Evolutionary conservation across 2,797 vertebrate genomes (phyloP), one percentile per base, ranked within the genome.

Genomic region (Cyprinodon diabolis): DNA sequence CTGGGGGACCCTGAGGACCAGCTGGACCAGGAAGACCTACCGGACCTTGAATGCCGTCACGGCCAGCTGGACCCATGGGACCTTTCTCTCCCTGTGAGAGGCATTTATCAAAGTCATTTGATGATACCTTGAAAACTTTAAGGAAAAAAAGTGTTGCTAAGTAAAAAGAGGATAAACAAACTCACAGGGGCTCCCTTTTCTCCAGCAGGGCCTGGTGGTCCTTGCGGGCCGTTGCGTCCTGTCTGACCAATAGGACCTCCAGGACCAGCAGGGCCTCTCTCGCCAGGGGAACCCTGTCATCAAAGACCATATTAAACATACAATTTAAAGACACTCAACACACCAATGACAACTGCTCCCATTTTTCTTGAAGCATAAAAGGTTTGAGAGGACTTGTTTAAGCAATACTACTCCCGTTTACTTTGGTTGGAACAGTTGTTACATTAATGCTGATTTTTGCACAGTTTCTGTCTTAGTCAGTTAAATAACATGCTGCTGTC

Each of bases 161-260:
- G 45, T 30, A 30, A n/a, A 48, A 68, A 10, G 15, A 66, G 14
- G 17, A 40, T 9, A 7, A 19, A 40, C 25, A 68, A 49, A 96
- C 97, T 98, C 84, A 99, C 98, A 0, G 98, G 98, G 45, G 87
- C 97, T 4, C 98, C 98, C 83, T 99, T 99, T 86, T 99, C 98
- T 92, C 98, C 98, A 55, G 97, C 97, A 0, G 98, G 98, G n/a
- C 98, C 98, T 0, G 98, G 97, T 1, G 96, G 96, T 19, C 98
- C 98, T 82, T 98, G 98, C 6, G 98, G 97, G 21, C 98, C 98
- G 0, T 97, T 98, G 7, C 98, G 96, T 54, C 98, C 98, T 0
- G 97, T 97, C 71, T 97, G 92, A 63, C 98, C 98, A 58, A 99
- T 99, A 17, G 98, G 96, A 35, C 98, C 98, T 13, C 97, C 98